Evolutionary conservation across 2,797 vertebrate genomes (phyloP), one percentile per base, ranked within the genome.

Genomic region (Eleutherodactylus coqui): DNA sequence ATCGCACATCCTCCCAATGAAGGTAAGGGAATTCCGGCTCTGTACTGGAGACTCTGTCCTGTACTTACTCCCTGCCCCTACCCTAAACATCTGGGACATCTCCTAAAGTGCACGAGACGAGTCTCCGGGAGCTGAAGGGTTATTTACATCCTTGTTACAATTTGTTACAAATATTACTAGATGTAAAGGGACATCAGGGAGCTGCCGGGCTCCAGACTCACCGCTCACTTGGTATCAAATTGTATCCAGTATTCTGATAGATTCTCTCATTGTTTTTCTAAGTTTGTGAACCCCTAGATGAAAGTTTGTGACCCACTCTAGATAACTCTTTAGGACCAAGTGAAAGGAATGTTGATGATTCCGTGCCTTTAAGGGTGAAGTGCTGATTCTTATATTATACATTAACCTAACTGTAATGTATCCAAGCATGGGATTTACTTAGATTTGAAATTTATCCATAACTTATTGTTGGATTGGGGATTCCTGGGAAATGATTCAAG

Each of bases 1-100:
- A 91, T 60, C 90, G 90, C 92, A 75, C 96, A 96, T 87, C 96
- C 97, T 75, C 91, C 95, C 78, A 98, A 98, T 86, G 97, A 98
- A 99, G 97, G 97, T 98, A 96, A 96, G 96, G 36, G 19, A 9
- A 19, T 24, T 36, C 29, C 47, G 11, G 29, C 5, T 36, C 27
- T 8, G 3, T 21, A 9, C 27, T 29, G 49, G 80, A 32, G 55
- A 14, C 7, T 9, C 43, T 51, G 67, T 34, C 13, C 21, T 62
- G 16, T 62, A 36, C 77, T n/a, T n/a, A n/a, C 19, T 24, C 43
- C 27, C 62, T 78, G 64, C 16, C 21, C 45, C 14, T 9, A 0
- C 21, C 17, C 16, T 38, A 14, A n/a, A n/a, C n/a, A n/a, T n/a
- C n/a, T n/a, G n/a, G n/a, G n/a, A 14, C 38, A n/a, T 73, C 38